Evolutionary conservation across 2,797 vertebrate genomes (phyloP).

Genomic region (Podargus strigoides): DNA sequence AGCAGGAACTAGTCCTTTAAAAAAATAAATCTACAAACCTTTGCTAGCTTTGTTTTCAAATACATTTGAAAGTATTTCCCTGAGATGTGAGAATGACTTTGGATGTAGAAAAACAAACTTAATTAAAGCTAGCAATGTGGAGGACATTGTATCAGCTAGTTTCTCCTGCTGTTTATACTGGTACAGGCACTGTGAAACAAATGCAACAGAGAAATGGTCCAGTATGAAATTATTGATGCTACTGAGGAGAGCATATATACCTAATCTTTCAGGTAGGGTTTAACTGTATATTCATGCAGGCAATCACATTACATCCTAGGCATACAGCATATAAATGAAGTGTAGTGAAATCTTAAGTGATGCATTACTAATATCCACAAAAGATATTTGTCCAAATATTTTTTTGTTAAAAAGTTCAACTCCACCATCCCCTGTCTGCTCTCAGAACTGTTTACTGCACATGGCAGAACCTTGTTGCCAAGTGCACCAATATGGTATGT

Average conservation of each 20-base stretch:
- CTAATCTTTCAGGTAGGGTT: not conserved
- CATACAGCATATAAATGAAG: not conserved
- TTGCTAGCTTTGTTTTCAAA: not conserved
- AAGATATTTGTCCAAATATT: not conserved
- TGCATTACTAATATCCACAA: not conserved
- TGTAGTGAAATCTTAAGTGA: not conserved
- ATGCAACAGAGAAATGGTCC: not conserved
- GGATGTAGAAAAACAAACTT: not conserved
- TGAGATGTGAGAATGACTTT: not conserved
- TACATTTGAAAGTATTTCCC: not conserved
- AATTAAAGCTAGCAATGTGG: not conserved
- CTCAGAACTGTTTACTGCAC: not conserved
- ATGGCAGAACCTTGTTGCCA: constrained; percentile 12
- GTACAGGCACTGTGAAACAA: not conserved
- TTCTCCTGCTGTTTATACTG: not conserved
- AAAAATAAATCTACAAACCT: not conserved
- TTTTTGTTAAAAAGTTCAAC: not conserved
- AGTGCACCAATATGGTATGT: not conserved
- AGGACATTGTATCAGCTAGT: not conserved
- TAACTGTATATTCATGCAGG: not conserved
- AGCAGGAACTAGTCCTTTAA: not conserved
- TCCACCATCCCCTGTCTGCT: accelerated
- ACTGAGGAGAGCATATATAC: not conserved
- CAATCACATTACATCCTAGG: not conserved
- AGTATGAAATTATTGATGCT: not conserved